Percentiles rank a stretch among this genome's conserved stretches.
Evolutionary conservation across 2,888 invertebrate species (phyloP).

Genomic region (Xiphydria camelus): DNA sequence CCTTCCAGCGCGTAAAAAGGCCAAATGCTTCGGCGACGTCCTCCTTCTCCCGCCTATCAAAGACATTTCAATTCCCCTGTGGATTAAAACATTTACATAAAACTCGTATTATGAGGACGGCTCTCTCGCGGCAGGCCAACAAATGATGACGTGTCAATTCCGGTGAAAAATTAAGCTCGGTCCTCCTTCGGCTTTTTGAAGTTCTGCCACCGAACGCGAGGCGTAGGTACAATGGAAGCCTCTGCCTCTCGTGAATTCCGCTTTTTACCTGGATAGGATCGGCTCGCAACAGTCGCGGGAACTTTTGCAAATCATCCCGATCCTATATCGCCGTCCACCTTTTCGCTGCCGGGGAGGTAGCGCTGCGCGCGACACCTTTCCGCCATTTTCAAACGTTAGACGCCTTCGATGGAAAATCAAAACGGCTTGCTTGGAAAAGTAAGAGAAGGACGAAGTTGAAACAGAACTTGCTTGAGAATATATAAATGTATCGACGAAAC

Average conservation of each 20-base stretch:
- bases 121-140: slow-evolving; percentile 13
- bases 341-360: too few relatives aligned
- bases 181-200: slow-evolving; percentile 11
- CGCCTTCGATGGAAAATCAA: too few relatives aligned
- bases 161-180: slow-evolving; percentile 48
- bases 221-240: slow-evolving; percentile 7
- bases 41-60: slow-evolving; percentile 7
- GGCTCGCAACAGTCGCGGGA: slow-evolving; percentile 14
- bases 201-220: too few relatives aligned
- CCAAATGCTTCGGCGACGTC: neutral
- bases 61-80: slow-evolving; percentile 39
- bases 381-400: too few relatives aligned
- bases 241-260: slow-evolving; percentile 12
- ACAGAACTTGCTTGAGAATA: too few relatives aligned
- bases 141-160: slow-evolving; percentile 22
- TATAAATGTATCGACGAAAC: too few relatives aligned
- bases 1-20: neutral
- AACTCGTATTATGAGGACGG: slow-evolving; percentile 39
- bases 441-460: too few relatives aligned
- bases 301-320: slow-evolving; percentile 43
- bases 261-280: slow-evolving; percentile 29
- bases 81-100: slow-evolving; percentile 51
- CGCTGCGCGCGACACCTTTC: too few relatives aligned
- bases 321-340: slow-evolving; percentile 4
- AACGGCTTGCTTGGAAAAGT: too few relatives aligned